A percentile compares a stretch with the other conserved stretches of the same genome.
These are phyloP conservation scores for Neomorphus geoffroyi DNA, from an alignment of 2,797 vertebrate genomes.

Conservation along the genomic window DNA sequence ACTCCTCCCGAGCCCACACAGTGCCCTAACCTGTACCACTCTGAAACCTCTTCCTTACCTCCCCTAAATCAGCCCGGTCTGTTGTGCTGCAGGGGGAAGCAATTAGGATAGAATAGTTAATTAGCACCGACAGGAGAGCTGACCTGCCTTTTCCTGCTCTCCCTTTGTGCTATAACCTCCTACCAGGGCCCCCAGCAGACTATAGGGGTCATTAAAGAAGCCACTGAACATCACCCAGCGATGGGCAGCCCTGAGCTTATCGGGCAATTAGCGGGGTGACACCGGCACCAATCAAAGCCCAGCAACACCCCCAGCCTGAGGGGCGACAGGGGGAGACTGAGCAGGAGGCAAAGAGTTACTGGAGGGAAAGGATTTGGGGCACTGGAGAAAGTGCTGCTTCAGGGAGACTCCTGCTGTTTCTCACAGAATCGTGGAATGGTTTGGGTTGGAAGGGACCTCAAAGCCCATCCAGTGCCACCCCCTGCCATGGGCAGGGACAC, in stretches of 20 bases:
- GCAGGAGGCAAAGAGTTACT: neutral
- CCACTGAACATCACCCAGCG: neutral
- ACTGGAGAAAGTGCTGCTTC: neutral
- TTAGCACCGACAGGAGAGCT: neutral
- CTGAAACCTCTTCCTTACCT: neutral
- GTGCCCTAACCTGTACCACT: neutral
- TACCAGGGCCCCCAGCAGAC: neutral
- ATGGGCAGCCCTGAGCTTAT: neutral
- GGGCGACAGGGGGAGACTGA: fast-evolving
- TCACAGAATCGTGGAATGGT: too few species aligned
- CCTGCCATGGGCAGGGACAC: too few species aligned
- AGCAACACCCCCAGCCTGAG: neutral
- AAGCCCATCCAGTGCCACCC: too few species aligned
- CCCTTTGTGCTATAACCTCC: neutral
- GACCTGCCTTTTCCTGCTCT: neutral
- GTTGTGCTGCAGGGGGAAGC: neutral
- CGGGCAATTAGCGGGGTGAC: neutral
- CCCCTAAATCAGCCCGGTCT: neutral
- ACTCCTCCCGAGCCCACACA: neutral
- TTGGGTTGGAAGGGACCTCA: too few species aligned
- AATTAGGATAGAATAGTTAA: neutral
- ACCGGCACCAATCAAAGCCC: neutral
- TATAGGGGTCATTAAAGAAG: neutral
- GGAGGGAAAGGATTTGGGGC: neutral
- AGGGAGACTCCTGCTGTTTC: neutral